Percentiles rank a stretch among this genome's conserved stretches.
These are phyloP conservation scores for Nymphicus hollandicus DNA, from an alignment of 2,113 vertebrate genomes.

Conservation along the genomic window DNA sequence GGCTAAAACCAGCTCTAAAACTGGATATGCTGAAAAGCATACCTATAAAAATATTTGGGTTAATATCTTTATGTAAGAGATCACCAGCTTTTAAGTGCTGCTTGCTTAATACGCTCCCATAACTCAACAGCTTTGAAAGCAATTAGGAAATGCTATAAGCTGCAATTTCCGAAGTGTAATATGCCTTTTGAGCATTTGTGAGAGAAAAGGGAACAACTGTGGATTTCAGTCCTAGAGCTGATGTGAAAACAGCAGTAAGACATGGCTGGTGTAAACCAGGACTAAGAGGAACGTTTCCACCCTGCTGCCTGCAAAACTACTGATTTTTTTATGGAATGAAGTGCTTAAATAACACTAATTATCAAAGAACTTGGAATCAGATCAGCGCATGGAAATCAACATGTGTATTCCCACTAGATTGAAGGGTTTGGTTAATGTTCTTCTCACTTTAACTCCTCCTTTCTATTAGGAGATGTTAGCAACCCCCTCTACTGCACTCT, in stretches of 20 bases:
- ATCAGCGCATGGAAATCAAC: not conserved
- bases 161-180: not conserved
- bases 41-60: not conserved
- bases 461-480: not conserved
- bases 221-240: not conserved
- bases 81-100: constrained; percentile 28
- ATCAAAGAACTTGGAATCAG: not conserved
- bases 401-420: not conserved
- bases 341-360: not conserved
- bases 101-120: constrained; percentile 37
- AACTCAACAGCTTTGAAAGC: constrained; percentile 49
- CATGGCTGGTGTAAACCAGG: not conserved
- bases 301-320: not conserved
- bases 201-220: constrained; percentile 21
- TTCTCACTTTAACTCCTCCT: not conserved
- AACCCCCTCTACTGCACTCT: not conserved
- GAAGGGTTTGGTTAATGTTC: not conserved
- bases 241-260: not conserved
- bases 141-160: constrained; percentile 59
- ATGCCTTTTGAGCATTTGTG: not conserved
- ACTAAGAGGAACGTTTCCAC: not conserved
- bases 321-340: not conserved
- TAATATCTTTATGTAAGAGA: constrained; percentile 59
- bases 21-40: not conserved
- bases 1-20: not conserved